Evolutionary conservation across 2,888 invertebrate genomes (phyloP).

Genomic region (Leucania comma): DNA sequence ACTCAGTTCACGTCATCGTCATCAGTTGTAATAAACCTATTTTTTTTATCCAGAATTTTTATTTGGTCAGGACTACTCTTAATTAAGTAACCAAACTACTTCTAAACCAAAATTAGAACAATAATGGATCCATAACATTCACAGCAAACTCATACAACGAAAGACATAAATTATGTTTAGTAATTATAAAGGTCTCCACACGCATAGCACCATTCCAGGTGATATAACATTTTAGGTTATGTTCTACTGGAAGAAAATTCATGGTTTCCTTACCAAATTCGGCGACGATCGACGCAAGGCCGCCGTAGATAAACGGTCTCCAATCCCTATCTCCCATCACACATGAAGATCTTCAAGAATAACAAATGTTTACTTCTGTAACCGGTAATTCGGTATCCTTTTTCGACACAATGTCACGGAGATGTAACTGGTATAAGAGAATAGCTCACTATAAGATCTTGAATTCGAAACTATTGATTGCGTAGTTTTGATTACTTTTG

Average conservation of each 20-base stretch:
- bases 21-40: no score
- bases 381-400: slow-evolving; percentile 50
- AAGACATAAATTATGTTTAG: neutral
- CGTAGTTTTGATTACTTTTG: slow-evolving; percentile 14
- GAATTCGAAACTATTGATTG: neutral
- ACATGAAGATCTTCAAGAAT: slow-evolving; percentile 67
- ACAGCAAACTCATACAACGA: neutral
- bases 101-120: no score
- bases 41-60: neutral
- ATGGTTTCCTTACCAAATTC: slow-evolving; percentile 94
- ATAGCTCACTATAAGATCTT: slow-evolving; percentile 11
- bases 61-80: neutral
- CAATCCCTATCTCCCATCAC: slow-evolving; percentile 95
- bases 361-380: slow-evolving; percentile 39
- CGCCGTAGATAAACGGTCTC: slow-evolving; percentile 98
- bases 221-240: slow-evolving; percentile 62
- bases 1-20: neutral
- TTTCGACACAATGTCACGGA: slow-evolving; percentile 10
- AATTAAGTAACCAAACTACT: neutral
- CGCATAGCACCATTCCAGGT: slow-evolving; percentile 19
- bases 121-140: neutral
- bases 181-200: neutral
- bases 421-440: neutral
- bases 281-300: slow-evolving; percentile 97
- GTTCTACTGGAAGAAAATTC: slow-evolving; percentile 17